Percentiles rank a stretch among this genome's conserved stretches.
Conservation (phyloP, 2,888 invertebrate species). For the Drosophila birchii region DNA sequence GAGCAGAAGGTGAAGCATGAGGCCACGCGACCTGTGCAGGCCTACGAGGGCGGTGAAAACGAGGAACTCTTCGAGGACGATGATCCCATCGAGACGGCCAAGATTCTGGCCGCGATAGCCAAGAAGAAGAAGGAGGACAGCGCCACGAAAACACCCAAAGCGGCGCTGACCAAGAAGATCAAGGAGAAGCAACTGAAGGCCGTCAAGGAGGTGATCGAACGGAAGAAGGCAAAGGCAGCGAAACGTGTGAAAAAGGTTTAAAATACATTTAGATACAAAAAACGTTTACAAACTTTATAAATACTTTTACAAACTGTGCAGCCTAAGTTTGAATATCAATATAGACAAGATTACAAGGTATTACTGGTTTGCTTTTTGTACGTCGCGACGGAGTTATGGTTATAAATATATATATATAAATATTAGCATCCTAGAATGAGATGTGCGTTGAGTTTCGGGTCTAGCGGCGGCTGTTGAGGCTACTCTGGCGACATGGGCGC, state of each 20-base stretch:
- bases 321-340: constrained; percentile 44
- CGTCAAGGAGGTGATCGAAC: constrained; percentile 75
- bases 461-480: constrained; percentile 1
- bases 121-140: constrained; percentile 60
- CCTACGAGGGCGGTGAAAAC: constrained; percentile 90
- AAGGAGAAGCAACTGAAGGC: constrained; percentile 81
- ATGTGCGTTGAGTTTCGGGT: constrained; percentile 46
- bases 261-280: constrained; percentile 40
- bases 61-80: constrained; percentile 91
- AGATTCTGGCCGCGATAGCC: constrained; percentile 85
- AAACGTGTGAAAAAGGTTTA: constrained; percentile 67
- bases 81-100: constrained; percentile 87
- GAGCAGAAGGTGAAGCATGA: constrained; percentile 92
- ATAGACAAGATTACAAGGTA: constrained; percentile 27
- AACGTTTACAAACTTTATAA: constrained; percentile 53
- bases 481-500: constrained; percentile 65
- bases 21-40: constrained; percentile 89
- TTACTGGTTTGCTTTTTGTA: constrained; percentile 36
- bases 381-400: constrained; percentile 43
- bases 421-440: constrained; percentile 44
- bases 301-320: constrained; percentile 49
- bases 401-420: constrained; percentile 28
- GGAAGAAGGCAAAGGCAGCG: constrained; percentile 70
- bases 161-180: constrained; percentile 76
- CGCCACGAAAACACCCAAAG: constrained; percentile 65